Base-by-base conservation (phyloP, 1,140 invertebrate genomes). In the Drosophila nigrodunni region DNA sequence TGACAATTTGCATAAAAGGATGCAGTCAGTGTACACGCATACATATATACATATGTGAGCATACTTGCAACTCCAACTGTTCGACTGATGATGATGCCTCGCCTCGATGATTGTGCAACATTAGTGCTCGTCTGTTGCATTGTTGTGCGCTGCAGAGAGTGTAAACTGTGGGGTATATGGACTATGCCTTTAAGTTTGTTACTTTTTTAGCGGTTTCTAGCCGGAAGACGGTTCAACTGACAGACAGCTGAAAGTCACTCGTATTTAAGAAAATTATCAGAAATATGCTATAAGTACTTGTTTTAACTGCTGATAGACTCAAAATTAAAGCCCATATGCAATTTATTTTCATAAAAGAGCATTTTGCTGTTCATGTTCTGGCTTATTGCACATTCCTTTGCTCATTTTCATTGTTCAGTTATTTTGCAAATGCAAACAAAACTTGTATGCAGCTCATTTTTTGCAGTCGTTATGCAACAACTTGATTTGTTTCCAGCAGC, bases 1-100 rank as follows among this genome's bases (percentile, higher is more conserved):
- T 88, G 77, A 89, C 83, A 87, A 87, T 87, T 80, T 83, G 73
- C 68, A 88, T 87, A 87, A 87, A 87, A 87, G 83, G 59, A 75
- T 80, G 77, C 82, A 87, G 68, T 71, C 72, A 82, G 72, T 75
- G 65, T 86, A 68, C 78, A 76, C 66, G 46, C 68, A 65, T 66
- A 41, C 65, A 61, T 49, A 52, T 52, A 46, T 47, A 37, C 25
- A 61, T 34, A 30, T 41, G 21, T 15, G 46, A 60, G 47, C 57
- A 41, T 13, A 7, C 58, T 25, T 54, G 50, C 54, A 13, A 34
- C 44, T 69, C 44, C 44, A 57, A 52, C 30, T 62, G 35, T 41
- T 18, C 13, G 35, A 52, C 30, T 44, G 61, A 44, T 52, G 49
- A 59, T 69, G 66, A 18, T 61, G 71, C 34, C 55, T 55, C 44